Base-by-base conservation (phyloP, 2,113 vertebrate genomes). In the Apus apus region DNA sequence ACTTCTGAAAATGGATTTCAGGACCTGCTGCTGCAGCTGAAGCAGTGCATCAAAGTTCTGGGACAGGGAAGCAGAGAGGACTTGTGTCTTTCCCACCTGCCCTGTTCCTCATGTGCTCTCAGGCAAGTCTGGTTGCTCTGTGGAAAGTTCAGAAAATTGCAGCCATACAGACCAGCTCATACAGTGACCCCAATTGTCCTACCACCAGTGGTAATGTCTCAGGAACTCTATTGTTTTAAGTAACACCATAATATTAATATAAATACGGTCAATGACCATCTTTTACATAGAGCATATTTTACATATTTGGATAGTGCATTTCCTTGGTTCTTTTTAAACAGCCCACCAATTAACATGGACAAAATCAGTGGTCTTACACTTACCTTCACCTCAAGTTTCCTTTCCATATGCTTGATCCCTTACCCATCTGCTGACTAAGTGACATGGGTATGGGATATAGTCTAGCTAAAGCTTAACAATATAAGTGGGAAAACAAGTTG, bases 31-130 rank as follows among this genome's bases (percentile, higher is more conserved):
- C 12, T 78, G 72, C 32, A 22, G 22, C 38, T 71, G 79, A 87
- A 78, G 30, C 1, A 3, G 53, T 1, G 1, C 2, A 66, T 65
- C 30, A 72, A 54, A 72, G 45, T 5, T 77, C 14, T 30, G n/a
- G 23, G 9, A 58, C 48, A 74, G 18, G 36, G n/a, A 74, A 81
- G 56, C 6, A 45, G 23, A 77, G 30, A 51, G 25, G 22, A 64
- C 7, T 5, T 38, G 8, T 30, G 13, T 46, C 13, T 38, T 36
- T 66, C 13, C 29, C 29, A 61, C 16, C 8, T 77, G 32, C 8
- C 21, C 16, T 0, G 0, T 21, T 70, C n/a, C n/a, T 32, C 7
- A 0, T 6, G 9, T 72, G 19, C 18, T 20, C 57, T 71, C 5
- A 1, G 29, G n/a, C 38, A 89, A 56, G 72, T 11, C 23, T 11